These are phyloP conservation scores for Ictalurus punctatus DNA, from an alignment of 2,113 vertebrate species.

Conservation along the genomic window DNA sequence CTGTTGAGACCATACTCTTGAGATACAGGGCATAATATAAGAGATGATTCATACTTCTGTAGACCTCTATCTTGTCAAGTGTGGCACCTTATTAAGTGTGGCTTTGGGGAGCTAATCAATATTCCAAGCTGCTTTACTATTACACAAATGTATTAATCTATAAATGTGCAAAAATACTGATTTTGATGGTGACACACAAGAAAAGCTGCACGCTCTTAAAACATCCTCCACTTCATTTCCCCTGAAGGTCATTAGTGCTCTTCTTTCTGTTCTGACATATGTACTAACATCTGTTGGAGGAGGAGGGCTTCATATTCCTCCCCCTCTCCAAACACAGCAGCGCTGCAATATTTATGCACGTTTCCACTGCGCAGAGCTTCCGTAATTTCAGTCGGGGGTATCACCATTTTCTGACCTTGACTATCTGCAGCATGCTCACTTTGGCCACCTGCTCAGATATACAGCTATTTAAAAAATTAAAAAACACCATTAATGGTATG, in stretches of 20 bases:
- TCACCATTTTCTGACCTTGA: conserved; percentile 2
- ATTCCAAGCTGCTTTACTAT: not conserved
- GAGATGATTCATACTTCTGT: not conserved
- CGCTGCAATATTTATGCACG: conserved; percentile 43
- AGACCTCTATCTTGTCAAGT: not conserved
- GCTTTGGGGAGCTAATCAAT: not conserved
- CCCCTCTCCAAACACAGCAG: conserved; percentile 31
- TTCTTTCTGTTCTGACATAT: conserved; percentile 44
- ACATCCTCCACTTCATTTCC: conserved; percentile 22
- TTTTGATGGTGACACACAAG: not conserved
- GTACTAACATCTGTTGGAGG: conserved; percentile 49
- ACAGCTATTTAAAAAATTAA: not conserved
- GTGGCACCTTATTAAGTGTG: not conserved
- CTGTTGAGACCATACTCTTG: not conserved
- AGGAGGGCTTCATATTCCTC: conserved; percentile 34
- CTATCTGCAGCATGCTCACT: not conserved
- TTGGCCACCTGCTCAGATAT: conserved; percentile 7
- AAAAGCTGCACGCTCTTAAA: not conserved
- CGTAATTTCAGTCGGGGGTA: not conserved
- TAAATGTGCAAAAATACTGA: not conserved
- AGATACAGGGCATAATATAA: not conserved
- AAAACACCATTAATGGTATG: not conserved
- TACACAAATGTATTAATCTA: not conserved
- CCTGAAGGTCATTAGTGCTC: conserved; percentile 52
- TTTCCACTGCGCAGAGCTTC: conserved; percentile 9